phyloP scores from a whole-genome alignment of 2,797 vertebrate genomes.

The Peromyscus aztecus region DNA sequence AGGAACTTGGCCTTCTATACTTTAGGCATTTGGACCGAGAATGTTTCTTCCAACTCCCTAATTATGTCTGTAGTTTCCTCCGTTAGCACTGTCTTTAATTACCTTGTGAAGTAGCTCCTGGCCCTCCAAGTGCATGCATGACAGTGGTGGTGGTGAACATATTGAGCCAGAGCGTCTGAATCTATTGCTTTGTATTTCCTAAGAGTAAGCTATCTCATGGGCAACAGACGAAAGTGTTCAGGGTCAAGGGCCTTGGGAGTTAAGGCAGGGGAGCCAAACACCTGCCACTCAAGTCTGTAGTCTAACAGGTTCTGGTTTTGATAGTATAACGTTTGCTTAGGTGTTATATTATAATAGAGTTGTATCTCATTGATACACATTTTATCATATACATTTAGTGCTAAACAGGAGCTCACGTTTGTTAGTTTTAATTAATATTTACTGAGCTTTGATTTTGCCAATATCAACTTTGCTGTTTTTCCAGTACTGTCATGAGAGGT shows the following conservation, averaged over 20 bases:
- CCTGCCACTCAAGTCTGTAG: not conserved
- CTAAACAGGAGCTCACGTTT: not conserved
- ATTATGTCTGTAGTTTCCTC: not conserved
- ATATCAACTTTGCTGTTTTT: not conserved
- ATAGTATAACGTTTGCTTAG: not conserved
- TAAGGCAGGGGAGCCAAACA: not conserved
- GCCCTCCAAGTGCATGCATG: accelerated
- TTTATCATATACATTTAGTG: not conserved
- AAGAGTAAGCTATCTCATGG: not conserved
- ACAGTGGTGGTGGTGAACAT: not conserved
- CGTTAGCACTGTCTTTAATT: not conserved
- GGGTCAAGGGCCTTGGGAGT: not conserved
- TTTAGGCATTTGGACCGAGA: not conserved
- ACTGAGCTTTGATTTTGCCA: not conserved
- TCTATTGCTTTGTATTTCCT: not conserved
- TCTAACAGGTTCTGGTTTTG: not conserved
- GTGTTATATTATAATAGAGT: not conserved
- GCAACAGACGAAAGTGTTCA: accelerated
- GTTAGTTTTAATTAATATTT: not conserved
- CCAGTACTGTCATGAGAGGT: not conserved
- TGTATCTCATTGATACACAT: not conserved
- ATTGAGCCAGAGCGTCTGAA: not conserved
- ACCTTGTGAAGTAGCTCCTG: not conserved
- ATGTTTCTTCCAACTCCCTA: not conserved
- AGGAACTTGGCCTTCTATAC: not conserved